Evolutionary conservation across 2,113 vertebrate species (phyloP).

Genomic region (Antigone vipio): DNA sequence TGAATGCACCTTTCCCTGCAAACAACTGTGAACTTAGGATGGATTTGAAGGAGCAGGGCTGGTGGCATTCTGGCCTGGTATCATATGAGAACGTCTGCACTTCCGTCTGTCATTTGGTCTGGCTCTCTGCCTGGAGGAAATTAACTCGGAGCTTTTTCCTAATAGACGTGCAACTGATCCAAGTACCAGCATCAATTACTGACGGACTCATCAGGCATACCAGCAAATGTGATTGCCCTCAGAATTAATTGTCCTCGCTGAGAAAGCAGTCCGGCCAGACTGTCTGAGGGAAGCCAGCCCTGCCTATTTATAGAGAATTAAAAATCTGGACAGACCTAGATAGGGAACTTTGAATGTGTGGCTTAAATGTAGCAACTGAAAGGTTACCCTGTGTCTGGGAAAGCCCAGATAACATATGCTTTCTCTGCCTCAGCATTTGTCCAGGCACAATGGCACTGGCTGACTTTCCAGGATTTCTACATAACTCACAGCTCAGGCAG

Average conservation of each 20-base stretch:
- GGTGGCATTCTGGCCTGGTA: neutral
- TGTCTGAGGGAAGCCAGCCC: neutral
- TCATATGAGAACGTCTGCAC: accelerated
- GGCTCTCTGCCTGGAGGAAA: neutral
- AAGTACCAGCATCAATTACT: neutral
- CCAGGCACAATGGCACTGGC: neutral
- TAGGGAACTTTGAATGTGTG: neutral
- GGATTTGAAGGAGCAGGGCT: neutral
- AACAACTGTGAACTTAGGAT: neutral
- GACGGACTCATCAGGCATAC: neutral
- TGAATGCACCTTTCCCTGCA: neutral
- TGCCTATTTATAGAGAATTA: neutral
- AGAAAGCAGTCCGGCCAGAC: neutral
- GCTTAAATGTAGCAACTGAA: neutral
- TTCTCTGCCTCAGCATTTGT: neutral
- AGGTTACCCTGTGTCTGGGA: neutral
- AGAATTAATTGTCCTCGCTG: neutral
- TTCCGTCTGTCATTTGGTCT: neutral
- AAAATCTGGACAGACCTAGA: neutral
- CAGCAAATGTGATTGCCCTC: neutral
- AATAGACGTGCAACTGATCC: neutral
- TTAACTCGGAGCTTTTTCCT: neutral
- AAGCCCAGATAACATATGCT: neutral
- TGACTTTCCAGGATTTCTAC: neutral
- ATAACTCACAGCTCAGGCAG: neutral